Evolutionary conservation across 1,140 invertebrate genomes (phyloP), one percentile per base, ranked within the genome.

Genomic region (Lucilia sericata): DNA sequence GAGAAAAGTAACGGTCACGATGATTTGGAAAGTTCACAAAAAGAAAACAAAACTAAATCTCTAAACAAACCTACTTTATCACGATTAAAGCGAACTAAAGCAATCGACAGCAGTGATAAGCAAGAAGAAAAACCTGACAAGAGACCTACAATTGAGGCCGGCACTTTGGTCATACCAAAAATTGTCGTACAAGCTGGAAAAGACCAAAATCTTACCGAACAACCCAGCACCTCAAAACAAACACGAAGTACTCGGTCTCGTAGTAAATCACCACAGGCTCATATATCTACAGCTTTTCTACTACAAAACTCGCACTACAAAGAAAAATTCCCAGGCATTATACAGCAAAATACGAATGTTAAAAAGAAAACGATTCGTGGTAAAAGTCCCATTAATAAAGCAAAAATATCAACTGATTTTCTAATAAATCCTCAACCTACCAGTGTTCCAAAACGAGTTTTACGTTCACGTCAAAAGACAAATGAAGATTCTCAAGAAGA

Each of bases 241-340:
- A 49, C 17, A 13, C 82, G 83, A 9, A 81, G 55, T 0, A 55
- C 51, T 14, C 51, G 51, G 10, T 85, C 86, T 0, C 86, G 89
- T 13, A 90, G 89, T 81, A 89, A 90, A 76, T 90, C 89, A 0
- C 89, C 89, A 13, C 89, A 88, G 12, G 83, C 87, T 9, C 86
- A 86, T 75, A 90, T 90, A 9, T 90, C 89, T 0, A 74, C 89
- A 0, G 75, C 25, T 30, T 90, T 90, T 74, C n/a, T 70, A 21
- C 65, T 90, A 65, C 78, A 74, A 36, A 76, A 70, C 12, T 81
- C 85, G 25, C 14, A 80, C 42, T 80, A 78, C 34, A 2, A 60
- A 55, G 49, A 74, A 13, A 85, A 83, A 74, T 85, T 85, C 75
- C 70, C 80, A 2, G 25, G 55, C 1, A 36, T 49, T 13, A 30